Evolutionary conservation across 92 coral and sea anemone species (phyloP), one percentile per base, ranked within the genome.

Genomic region (Bergia puertoricense): DNA sequence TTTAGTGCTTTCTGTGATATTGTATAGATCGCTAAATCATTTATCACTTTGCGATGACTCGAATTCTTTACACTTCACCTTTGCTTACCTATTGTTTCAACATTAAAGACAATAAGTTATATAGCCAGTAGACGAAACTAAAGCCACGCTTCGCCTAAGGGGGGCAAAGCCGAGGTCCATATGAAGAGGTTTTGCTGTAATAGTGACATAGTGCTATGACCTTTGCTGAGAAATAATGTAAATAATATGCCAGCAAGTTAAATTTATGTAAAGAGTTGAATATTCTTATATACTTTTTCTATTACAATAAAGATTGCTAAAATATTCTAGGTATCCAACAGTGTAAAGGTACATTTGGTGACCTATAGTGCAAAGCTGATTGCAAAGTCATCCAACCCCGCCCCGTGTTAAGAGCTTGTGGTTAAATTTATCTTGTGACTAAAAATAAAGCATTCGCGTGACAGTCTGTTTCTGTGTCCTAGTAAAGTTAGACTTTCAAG

Each of bases 31-130:
- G 79, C 48, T 72, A 84, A 84, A 84, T 84, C 87, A 37, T 84
- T 71, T 84, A 84, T 84, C 87, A 84, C 79, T 84, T 84, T 84
- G 23, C 46, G 41, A 50, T 84, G 87, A 23, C 67, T 84, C 65
- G 62, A 84, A 46, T 84, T 84, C 79, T 84, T 84, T 71, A 84
- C 67, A 46, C 79, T 45, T 84, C 77, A 72, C 62, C 79, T 43
- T 84, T 42, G 77, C 79, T 48, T 18, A 38, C 13, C 79, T 69
- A 43, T 84, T 69, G 67, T 84, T 69, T 50, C 16, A 10, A 44
- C 30, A 71, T 84, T 46, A 84, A 15, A 11, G 78, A 84, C 79
- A 84, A 84, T 84, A 72, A 74, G 77, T 22, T 23, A 72, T 20
- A 22, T 46, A 46, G 62, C 15, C 45, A 43, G 77, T 67, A 83